Conservation (phyloP, 2,888 invertebrate species). For the Adineta ricciae region DNA sequence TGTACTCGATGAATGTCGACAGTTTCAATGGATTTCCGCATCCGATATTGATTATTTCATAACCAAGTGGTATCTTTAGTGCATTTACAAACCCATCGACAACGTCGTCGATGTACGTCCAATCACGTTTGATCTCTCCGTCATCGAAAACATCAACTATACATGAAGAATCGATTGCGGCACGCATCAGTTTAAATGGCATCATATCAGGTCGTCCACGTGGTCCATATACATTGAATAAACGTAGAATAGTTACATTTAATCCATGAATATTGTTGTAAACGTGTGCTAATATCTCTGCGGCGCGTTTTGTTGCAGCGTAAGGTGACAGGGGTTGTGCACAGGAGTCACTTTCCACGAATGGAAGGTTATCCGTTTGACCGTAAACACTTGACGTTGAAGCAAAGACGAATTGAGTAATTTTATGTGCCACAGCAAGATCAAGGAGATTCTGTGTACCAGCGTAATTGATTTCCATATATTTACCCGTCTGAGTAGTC, state of each 20-base stretch:
- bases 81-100: conserved; percentile 34
- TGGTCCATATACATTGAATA: conserved; percentile 39
- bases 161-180: conserved; percentile 32
- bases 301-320: conserved; percentile 37
- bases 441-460: conserved; percentile 10
- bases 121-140: conserved; percentile 35
- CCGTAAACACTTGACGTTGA: conserved; percentile 38
- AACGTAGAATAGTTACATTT: conserved; percentile 35
- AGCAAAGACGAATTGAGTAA: conserved; percentile 36
- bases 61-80: not conserved
- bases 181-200: conserved; percentile 36
- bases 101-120: conserved; percentile 38
- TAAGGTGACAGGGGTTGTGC: conserved; percentile 37
- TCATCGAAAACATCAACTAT: conserved; percentile 32
- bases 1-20: not conserved
- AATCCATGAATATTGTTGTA: conserved; percentile 35
- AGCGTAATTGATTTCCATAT: not conserved
- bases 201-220: conserved; percentile 38
- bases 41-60: conserved; percentile 7
- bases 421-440: not conserved
- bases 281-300: conserved; percentile 35
- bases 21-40: not conserved
- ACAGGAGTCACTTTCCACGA: conserved; percentile 31
- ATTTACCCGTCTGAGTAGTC: conserved; percentile 33
- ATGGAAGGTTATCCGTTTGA: conserved; percentile 35